These are phyloP conservation scores for Psittacula cyanocephala DNA, from an alignment of 2,113 vertebrate species.

Conservation along the genomic window DNA sequence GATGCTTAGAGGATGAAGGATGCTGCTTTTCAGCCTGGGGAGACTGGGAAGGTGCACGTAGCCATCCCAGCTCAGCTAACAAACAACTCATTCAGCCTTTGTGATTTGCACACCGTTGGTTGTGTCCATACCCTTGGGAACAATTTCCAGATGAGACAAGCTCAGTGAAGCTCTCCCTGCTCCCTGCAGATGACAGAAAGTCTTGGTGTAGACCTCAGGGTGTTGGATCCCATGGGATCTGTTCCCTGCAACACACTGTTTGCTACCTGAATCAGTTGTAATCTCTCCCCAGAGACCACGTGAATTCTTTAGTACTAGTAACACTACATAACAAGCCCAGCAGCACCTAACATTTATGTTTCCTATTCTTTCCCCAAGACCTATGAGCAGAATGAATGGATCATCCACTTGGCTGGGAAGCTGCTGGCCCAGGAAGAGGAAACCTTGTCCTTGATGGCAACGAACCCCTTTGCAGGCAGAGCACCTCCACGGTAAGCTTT, in stretches of 20 bases:
- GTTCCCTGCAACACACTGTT: not conserved
- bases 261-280: accelerated
- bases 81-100: not conserved
- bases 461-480: conserved; percentile 83
- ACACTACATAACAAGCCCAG: not conserved
- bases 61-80: not conserved
- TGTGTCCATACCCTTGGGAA: accelerated
- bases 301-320: not conserved
- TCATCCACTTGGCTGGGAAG: conserved; percentile 91
- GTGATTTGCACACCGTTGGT: not conserved
- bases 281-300: not conserved
- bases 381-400: conserved; percentile 95
- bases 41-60: not conserved
- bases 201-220: not conserved
- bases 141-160: not conserved
- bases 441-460: conserved; percentile 81
- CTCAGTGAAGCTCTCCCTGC: not conserved
- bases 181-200: not conserved
- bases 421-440: conserved; percentile 86
- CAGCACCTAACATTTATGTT: not conserved
- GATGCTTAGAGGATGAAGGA: not conserved
- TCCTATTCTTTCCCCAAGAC: conserved; percentile 75
- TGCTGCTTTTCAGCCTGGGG: not conserved
- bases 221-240: not conserved
- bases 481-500: conserved; percentile 79